Evolutionary conservation across 2,113 vertebrate species (phyloP).

Genomic region (Circaetus gallicus): DNA sequence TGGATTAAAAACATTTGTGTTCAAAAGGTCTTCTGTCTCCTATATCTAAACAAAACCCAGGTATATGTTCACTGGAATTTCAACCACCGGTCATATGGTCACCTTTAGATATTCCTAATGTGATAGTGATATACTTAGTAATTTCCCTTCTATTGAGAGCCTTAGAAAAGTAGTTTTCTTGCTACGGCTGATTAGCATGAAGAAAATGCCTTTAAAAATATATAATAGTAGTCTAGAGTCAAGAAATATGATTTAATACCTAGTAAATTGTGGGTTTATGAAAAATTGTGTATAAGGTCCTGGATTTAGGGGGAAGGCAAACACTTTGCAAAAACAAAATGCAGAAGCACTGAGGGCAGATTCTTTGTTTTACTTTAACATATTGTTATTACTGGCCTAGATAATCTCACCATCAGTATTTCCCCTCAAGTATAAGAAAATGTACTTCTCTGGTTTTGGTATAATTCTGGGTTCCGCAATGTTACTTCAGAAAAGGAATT

Average conservation of each 20-base stretch:
- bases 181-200: background rate
- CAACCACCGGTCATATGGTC: background rate
- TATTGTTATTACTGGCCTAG: background rate
- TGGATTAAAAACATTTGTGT: background rate
- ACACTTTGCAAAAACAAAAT: background rate
- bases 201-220: background rate
- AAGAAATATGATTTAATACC: background rate
- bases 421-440: background rate
- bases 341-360: background rate
- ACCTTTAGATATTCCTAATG: background rate
- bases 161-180: background rate
- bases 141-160: background rate
- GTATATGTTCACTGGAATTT: background rate
- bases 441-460: background rate
- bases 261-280: background rate
- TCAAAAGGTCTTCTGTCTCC: background rate
- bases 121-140: background rate
- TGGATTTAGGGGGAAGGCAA: background rate
- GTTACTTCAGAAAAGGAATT: conserved; percentile 1
- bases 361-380: background rate
- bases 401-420: background rate
- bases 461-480: background rate
- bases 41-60: background rate
- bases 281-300: background rate
- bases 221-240: background rate